These are phyloP conservation scores for Allophyes oxyacanthae DNA, from an alignment of 2,888 invertebrate species.

Conservation along the genomic window DNA sequence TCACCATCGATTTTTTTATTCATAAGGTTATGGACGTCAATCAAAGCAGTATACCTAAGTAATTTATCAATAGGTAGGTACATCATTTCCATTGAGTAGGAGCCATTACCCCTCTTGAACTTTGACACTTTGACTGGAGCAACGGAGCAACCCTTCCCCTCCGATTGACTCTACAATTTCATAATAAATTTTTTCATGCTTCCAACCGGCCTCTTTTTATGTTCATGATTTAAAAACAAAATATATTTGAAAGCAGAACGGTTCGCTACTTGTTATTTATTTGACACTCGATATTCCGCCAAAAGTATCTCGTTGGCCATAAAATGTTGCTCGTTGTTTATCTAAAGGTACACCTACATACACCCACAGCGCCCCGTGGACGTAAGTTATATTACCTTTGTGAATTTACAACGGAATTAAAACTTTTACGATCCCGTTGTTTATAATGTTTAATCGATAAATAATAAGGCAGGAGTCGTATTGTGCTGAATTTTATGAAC, in stretches of 20 bases:
- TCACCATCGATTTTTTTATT: too few species aligned
- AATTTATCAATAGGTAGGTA: too few species aligned
- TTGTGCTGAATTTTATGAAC: slow-evolving; percentile 21
- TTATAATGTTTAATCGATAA: slow-evolving; percentile 44
- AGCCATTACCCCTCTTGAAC: slow-evolving; percentile 25
- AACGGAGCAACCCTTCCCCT: slow-evolving; percentile 3
- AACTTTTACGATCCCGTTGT: slow-evolving; percentile 36
- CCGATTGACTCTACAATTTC: slow-evolving; percentile 22
- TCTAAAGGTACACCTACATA: slow-evolving; percentile 12
- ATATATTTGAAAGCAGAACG: slow-evolving; percentile 32
- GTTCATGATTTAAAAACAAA: slow-evolving; percentile 38
- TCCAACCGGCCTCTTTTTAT: slow-evolving; percentile 48
- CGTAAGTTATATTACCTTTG: slow-evolving; percentile 26
- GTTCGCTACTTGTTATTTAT: slow-evolving; percentile 44
- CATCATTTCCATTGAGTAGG: slow-evolving; percentile 2
- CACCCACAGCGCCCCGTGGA: slow-evolving; percentile 1
- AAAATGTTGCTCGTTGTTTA: slow-evolving; percentile 32
- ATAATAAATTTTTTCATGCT: slow-evolving; percentile 47
- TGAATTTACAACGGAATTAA: slow-evolving; percentile 36
- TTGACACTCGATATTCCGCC: slow-evolving; percentile 44
- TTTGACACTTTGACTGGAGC: slow-evolving; percentile 25
- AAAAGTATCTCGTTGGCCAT: slow-evolving; percentile 35
- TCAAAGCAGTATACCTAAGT: too few species aligned
- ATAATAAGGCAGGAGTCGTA: slow-evolving; percentile 21
- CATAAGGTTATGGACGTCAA: too few species aligned